Conservation (phyloP, 2,888 invertebrate species). For the Didymodactylos carnosus region DNA sequence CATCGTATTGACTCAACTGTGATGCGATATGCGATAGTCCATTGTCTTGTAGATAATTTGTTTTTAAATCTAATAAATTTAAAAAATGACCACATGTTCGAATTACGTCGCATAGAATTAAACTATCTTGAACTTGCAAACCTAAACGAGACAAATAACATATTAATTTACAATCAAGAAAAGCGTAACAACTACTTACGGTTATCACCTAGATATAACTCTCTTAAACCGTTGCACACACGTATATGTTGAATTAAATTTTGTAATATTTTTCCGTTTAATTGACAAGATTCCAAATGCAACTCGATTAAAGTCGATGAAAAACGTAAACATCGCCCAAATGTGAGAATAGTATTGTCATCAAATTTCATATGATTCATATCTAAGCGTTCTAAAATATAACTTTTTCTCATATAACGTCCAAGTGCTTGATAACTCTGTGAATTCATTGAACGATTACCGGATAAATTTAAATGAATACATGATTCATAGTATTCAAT, state of each 20-base stretch:
- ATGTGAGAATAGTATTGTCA: slow-evolving; percentile 1
- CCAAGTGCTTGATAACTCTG: slow-evolving; percentile 66
- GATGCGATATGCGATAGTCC: slow-evolving; percentile 53
- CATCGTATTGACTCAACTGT: slow-evolving; percentile 50
- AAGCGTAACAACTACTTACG: slow-evolving; percentile 39
- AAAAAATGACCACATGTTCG: not conserved
- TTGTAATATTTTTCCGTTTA: not conserved
- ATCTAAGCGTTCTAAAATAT: slow-evolving; percentile 7
- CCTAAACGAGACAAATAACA: not conserved
- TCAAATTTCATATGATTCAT: slow-evolving; percentile 2
- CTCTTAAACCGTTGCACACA: slow-evolving; percentile 52
- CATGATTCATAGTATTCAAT: slow-evolving; percentile 74
- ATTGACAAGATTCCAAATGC: slow-evolving; percentile 10
- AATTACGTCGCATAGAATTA: not conserved
- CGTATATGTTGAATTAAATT: slow-evolving; percentile 45
- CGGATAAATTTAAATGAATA: slow-evolving; percentile 52
- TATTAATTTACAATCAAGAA: not conserved
- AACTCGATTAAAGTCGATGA: slow-evolving; percentile 4
- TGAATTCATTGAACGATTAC: slow-evolving; percentile 52
- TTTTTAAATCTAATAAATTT: slow-evolving; percentile 16
- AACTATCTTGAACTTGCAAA: not conserved
- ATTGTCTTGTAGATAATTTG: slow-evolving; percentile 41
- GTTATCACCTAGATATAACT: slow-evolving; percentile 65
- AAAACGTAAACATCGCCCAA: slow-evolving; percentile 3
- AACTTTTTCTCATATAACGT: slow-evolving; percentile 55